A percentile compares a stretch with the other conserved stretches of the same genome.
Evolutionary conservation across 2,113 vertebrate genomes (phyloP).

Genomic region (Bucco capensis): DNA sequence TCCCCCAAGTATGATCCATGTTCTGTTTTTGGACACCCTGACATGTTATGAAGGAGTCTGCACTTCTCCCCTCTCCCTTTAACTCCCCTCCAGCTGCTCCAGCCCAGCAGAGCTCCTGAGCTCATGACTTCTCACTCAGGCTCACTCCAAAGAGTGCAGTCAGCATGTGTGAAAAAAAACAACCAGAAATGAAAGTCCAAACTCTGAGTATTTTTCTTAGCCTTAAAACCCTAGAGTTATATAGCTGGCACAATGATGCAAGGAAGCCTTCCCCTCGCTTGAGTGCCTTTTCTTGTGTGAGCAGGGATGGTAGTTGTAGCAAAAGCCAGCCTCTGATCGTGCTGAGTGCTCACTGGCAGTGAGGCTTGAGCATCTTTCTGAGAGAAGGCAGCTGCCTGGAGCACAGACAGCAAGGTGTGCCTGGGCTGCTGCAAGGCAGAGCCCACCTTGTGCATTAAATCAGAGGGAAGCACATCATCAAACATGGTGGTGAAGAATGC

Average conservation of each 20-base stretch:
- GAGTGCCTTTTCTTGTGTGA: rapidly evolving
- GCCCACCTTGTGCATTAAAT: neutral
- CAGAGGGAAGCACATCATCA: neutral
- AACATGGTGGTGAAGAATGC: neutral
- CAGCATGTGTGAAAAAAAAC: rapidly evolving
- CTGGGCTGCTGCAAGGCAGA: neutral
- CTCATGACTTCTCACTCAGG: neutral
- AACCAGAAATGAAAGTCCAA: neutral
- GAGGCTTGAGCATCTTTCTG: rapidly evolving
- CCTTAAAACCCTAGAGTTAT: neutral
- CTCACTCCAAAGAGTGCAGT: neutral
- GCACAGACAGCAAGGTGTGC: neutral
- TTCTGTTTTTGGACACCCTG: neutral
- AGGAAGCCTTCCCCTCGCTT: neutral
- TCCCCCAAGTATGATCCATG: neutral
- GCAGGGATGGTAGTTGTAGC: rapidly evolving
- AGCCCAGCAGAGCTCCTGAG: neutral
- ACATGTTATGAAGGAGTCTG: neutral
- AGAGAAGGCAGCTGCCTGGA: neutral
- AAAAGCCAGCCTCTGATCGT: neutral
- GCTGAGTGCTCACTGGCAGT: rapidly evolving
- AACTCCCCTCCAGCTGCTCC: rapidly evolving
- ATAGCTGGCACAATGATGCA: neutral
- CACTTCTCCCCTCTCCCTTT: neutral
- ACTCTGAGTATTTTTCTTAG: neutral